phyloP scores from a whole-genome alignment of 2,113 vertebrate genomes.

The Chamaea fasciata region DNA sequence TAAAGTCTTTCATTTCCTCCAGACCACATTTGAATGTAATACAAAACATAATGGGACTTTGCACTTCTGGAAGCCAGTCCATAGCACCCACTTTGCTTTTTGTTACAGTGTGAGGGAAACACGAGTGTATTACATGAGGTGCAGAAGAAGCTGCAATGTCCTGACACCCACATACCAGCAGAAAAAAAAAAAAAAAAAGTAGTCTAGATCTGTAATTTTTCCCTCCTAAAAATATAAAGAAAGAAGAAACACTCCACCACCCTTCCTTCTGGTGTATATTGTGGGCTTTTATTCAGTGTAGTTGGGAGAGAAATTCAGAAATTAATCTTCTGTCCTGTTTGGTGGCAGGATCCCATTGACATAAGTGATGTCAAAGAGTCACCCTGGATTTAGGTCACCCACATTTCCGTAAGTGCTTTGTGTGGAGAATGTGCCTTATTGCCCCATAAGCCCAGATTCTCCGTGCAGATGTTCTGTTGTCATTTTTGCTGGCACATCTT shows the following conservation, averaged over 20 bases:
- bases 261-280: neutral
- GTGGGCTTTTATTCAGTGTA: neutral
- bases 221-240: neutral
- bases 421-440: neutral
- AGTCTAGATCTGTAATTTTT: neutral
- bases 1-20: neutral
- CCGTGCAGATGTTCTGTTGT: neutral
- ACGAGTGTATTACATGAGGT: neutral
- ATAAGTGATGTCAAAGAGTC: neutral
- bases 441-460: neutral
- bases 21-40: neutral
- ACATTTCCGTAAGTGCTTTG: neutral
- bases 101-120: neutral
- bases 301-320: neutral
- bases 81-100: neutral
- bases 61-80: neutral
- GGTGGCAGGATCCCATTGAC: neutral
- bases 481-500: neutral
- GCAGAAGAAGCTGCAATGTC: slow-evolving; percentile 1
- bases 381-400: neutral
- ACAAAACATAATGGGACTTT: neutral
- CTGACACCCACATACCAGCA: neutral
- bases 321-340: neutral
- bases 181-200: neutral
- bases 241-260: neutral